Conservation (phyloP, 2,888 invertebrate genomes). For the Meandrusa payeni region DNA sequence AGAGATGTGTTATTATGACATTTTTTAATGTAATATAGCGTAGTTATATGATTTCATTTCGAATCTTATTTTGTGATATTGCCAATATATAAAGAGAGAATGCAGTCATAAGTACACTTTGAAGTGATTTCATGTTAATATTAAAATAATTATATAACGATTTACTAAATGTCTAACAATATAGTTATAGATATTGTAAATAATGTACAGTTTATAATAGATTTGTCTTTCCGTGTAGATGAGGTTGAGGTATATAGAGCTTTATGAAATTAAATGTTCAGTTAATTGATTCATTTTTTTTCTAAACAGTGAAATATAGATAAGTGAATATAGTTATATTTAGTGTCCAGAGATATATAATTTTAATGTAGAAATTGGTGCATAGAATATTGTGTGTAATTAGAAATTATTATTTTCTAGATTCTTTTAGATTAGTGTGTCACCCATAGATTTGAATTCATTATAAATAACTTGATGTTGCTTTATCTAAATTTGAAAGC, state of each 20-base stretch:
- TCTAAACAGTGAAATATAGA: constrained; percentile 35
- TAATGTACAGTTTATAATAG: constrained; percentile 46
- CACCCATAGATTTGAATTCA: constrained; percentile 3
- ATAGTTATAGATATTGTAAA: constrained; percentile 40
- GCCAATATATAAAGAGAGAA: constrained; percentile 43
- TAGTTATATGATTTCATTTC: not conserved
- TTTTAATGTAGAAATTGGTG: constrained; percentile 22
- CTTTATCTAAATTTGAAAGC: not conserved
- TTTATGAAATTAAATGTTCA: constrained; percentile 45
- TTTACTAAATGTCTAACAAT: constrained; percentile 14
- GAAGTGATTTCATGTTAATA: constrained; percentile 36
- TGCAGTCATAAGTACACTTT: constrained; percentile 40
- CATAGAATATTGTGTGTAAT: constrained; percentile 17
- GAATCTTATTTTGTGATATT: constrained; percentile 62
- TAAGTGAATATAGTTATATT: constrained; percentile 15
- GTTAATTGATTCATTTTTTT: constrained; percentile 30
- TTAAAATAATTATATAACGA: constrained; percentile 31
- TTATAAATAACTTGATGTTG: not conserved
- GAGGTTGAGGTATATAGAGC: constrained; percentile 51
- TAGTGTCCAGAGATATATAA: constrained; percentile 20
- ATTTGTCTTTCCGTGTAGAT: constrained; percentile 34
- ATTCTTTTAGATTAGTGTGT: constrained; percentile 15
- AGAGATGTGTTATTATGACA: not conserved
- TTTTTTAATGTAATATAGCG: not conserved
- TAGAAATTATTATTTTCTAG: too few species aligned